Conservation (phyloP, 2,113 vertebrate species). For the Ptilonorhynchus violaceus region DNA sequence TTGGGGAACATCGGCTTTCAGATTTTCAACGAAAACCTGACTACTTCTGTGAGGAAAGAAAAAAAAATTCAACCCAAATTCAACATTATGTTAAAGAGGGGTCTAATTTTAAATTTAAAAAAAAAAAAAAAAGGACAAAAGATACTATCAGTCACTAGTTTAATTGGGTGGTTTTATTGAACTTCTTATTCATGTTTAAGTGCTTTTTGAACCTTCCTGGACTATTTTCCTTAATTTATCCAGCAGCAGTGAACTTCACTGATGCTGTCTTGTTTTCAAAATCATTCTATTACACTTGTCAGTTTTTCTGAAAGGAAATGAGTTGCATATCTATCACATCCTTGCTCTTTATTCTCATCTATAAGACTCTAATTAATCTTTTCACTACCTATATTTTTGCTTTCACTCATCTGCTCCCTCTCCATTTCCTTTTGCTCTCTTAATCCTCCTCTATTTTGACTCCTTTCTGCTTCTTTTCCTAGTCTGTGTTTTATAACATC, state of each 20-base stretch:
- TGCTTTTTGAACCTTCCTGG: background rate
- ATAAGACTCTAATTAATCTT: background rate
- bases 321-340: background rate
- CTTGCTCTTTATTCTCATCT: background rate
- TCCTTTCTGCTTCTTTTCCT: background rate
- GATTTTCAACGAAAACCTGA: background rate
- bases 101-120: background rate
- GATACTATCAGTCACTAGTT: background rate
- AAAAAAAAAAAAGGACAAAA: background rate
- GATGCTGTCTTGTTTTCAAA: background rate
- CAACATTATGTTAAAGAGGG: background rate
- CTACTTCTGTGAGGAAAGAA: background rate
- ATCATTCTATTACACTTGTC: background rate
- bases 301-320: slow-evolving; percentile 20
- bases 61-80: background rate
- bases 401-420: background rate
- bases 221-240: background rate
- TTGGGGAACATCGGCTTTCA: fast-evolving
- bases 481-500: background rate
- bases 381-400: background rate
- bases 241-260: background rate
- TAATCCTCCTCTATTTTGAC: background rate
- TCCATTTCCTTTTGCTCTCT: background rate
- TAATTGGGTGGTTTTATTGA: background rate
- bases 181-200: background rate